phyloP scores from a whole-genome alignment of 30 jellyfish, hydroid and myxozoan genomes.

The Hydractinia symbiolongicarpus region DNA sequence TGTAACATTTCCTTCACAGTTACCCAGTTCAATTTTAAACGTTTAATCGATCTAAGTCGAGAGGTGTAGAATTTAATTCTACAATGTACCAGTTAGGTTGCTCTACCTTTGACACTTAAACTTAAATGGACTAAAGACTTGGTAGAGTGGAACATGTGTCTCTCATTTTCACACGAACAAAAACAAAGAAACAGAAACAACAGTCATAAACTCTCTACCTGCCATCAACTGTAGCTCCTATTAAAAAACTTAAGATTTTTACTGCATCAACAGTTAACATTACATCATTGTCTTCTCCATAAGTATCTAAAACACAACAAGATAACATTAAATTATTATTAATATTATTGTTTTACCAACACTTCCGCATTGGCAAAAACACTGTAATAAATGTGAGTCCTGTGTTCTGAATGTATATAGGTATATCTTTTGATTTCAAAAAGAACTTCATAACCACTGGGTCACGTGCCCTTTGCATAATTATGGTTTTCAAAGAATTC shows the following conservation, averaged over 20 bases:
- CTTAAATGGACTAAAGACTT: too few species aligned
- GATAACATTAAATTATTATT: not conserved
- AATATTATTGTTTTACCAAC: not conserved
- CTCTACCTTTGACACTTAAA: too few species aligned
- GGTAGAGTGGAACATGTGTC: too few species aligned
- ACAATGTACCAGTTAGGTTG: too few species aligned
- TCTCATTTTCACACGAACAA: not conserved
- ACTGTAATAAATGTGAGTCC: not conserved
- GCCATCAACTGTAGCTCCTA: conserved; percentile 72
- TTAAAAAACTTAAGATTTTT: conserved; percentile 50
- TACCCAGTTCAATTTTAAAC: too few species aligned
- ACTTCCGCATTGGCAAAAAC: not conserved
- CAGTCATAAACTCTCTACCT: conserved; percentile 23
- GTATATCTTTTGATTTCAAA: too few species aligned
- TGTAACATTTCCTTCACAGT: too few species aligned
- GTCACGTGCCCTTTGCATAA: too few species aligned
- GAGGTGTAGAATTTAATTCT: too few species aligned
- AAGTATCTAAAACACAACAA: conserved; percentile 39
- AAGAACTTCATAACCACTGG: too few species aligned
- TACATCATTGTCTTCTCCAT: conserved; percentile 64
- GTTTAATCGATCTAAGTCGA: too few species aligned
- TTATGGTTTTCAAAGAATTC: not conserved
- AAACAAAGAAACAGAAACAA: not conserved
- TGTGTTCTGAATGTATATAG: too few species aligned
- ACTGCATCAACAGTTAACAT: conserved; percentile 43